Evolutionary conservation across 2,888 invertebrate genomes (phyloP), one percentile per base, ranked within the genome.

Genomic region (Chironomus tentans): DNA sequence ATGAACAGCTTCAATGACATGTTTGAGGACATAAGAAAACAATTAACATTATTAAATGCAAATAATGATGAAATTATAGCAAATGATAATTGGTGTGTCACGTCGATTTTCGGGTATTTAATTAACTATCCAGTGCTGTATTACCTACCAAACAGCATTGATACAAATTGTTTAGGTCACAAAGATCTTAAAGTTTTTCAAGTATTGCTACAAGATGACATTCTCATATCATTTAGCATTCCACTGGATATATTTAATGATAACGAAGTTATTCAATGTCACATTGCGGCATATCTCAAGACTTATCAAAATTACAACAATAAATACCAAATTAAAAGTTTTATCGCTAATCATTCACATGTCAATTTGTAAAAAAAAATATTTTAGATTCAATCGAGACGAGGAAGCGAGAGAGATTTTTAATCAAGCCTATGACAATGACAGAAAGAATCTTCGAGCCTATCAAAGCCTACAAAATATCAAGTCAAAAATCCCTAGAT

Each of bases 391-490:
- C 78, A 87, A 87, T 7, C 86, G 85, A 80, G 84, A 86, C 56
- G 83, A 84, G 77, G 87, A 88, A 81, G 88, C 90, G 10, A 87
- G 86, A 80, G 79, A 82, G 46, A 87, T 88, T 79, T 89, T 90
- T 78, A 82, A 86, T 77, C 85, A 84, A 79, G 87, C 88, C 7
- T 80, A 88, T 6, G 80, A 81, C 76, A 78, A 85, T 1, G 85
- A 88, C 79, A 82, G 85, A 0, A 82, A 84, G 48, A 88, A 85
- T 81, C 85, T 89, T 0, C 85, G 85, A 78, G 88, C 89, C 13
- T 88, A 89, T 79, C 89, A 89, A 80, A 90, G 90, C 81, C 83
- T 91, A 18, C 88, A 91, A 80, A 89, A 90, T 78, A 84, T 90
- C 0, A 89, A 88, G 79, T 90, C 90, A 81, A 83, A 88, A 78